These are phyloP conservation scores for Scophthalmus maximus DNA, from an alignment of 2,113 vertebrate species.

Conservation along the genomic window DNA sequence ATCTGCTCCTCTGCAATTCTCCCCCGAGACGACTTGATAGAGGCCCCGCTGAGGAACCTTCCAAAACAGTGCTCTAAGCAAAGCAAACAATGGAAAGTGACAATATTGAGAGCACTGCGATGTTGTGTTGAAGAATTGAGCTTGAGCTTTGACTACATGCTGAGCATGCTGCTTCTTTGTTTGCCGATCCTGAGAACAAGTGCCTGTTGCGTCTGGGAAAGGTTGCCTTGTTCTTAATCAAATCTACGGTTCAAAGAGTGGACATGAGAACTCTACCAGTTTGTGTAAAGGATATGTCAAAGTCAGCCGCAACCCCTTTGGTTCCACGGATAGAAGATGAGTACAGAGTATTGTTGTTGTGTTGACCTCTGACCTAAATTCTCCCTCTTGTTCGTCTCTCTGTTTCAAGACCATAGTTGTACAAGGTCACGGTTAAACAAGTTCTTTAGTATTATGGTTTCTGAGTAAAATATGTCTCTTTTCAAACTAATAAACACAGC, in stretches of 20 bases:
- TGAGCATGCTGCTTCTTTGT: background rate
- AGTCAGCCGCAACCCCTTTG: background rate
- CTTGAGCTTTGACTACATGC: constrained; percentile 4
- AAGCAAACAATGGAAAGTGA: constrained; percentile 61
- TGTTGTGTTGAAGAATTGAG: background rate
- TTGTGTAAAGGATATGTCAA: background rate
- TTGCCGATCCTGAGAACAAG: constrained; percentile 12
- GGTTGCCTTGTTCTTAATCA: constrained; percentile 10
- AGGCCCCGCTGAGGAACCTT: constrained; percentile 54
- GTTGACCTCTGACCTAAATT: constrained; percentile 11
- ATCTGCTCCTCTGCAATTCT: constrained; percentile 11
- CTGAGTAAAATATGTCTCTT: background rate
- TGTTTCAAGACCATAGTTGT: background rate
- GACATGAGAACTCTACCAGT: background rate
- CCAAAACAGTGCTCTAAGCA: constrained; percentile 60
- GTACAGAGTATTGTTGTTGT: background rate
- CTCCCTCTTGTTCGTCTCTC: background rate
- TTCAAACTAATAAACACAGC: background rate
- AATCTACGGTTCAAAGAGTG: constrained; percentile 1
- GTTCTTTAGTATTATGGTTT: background rate
- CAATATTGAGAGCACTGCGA: constrained; percentile 10
- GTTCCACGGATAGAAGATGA: constrained; percentile 1
- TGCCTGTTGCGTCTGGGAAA: constrained; percentile 20
- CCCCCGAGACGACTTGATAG: constrained; percentile 13
- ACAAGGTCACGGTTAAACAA: background rate